Conservation (phyloP, 2,113 vertebrate genomes). For the Lates calcarifer region DNA sequence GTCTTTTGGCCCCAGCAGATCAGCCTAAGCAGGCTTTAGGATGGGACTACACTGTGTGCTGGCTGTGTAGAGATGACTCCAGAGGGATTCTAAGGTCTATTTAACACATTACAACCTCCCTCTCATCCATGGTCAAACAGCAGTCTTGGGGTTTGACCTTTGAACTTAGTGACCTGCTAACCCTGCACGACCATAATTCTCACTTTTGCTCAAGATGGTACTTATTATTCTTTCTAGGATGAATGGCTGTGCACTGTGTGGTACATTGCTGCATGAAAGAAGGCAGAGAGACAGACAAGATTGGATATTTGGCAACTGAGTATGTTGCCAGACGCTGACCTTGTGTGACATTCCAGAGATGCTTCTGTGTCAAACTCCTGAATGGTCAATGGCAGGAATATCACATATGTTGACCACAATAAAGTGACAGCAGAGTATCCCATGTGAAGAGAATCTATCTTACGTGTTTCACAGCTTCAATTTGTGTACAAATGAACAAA, state of each 20-base stretch:
- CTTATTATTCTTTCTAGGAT: conserved; percentile 20
- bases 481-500: not conserved
- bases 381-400: conserved; percentile 26
- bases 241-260: not conserved
- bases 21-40: not conserved
- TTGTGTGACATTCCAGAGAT: conserved; percentile 57
- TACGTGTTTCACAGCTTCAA: not conserved
- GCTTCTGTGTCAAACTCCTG: conserved; percentile 4
- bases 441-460: not conserved
- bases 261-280: not conserved
- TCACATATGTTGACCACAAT: conserved; percentile 1
- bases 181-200: conserved; percentile 37
- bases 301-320: conserved; percentile 4
- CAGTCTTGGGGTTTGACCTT: conserved; percentile 62
- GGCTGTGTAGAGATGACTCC: conserved; percentile 11
- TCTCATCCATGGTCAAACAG: conserved; percentile 57
- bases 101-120: conserved; percentile 45
- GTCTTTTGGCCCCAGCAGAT: rapidly evolving
- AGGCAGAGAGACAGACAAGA: not conserved
- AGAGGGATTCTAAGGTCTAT: conserved; percentile 37
- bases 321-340: conserved; percentile 38
- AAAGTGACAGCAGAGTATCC: not conserved
- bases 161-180: conserved; percentile 59
- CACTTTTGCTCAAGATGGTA: conserved; percentile 38
- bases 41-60: not conserved